These are phyloP conservation scores for Podilymbus podiceps DNA, from an alignment of 2,113 vertebrate species.

Conservation along the genomic window DNA sequence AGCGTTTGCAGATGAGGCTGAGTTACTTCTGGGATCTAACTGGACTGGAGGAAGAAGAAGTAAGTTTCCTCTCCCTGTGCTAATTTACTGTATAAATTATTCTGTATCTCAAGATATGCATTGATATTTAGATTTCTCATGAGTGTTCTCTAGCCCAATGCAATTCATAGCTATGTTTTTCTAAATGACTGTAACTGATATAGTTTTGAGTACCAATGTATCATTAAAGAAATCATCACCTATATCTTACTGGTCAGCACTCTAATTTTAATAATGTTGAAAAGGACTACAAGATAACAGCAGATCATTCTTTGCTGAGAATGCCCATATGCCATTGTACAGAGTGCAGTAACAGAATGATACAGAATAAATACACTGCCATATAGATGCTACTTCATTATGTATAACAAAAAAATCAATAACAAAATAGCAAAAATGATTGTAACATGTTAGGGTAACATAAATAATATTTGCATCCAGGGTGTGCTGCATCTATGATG, in stretches of 20 bases:
- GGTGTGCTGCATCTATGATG: neutral
- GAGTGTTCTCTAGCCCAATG: neutral
- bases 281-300: neutral
- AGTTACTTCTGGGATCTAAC: conserved; percentile 94
- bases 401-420: neutral
- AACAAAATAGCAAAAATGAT: neutral
- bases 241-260: neutral
- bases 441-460: neutral
- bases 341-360: neutral
- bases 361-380: neutral
- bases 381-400: neutral
- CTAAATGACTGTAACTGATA: neutral
- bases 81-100: neutral
- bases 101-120: neutral
- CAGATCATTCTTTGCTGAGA: neutral
- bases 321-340: neutral
- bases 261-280: neutral
- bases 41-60: conserved; percentile 93
- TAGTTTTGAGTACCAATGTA: neutral
- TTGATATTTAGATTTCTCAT: neutral
- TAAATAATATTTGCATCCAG: neutral
- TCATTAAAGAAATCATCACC: neutral
- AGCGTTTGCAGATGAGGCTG: conserved; percentile 90
- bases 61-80: conserved; percentile 57
- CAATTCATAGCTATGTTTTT: neutral